A percentile compares a stretch with the other conserved stretches of the same genome.
phyloP scores from a whole-genome alignment of 2,113 vertebrate genomes.

The Ascaphus truei region DNA sequence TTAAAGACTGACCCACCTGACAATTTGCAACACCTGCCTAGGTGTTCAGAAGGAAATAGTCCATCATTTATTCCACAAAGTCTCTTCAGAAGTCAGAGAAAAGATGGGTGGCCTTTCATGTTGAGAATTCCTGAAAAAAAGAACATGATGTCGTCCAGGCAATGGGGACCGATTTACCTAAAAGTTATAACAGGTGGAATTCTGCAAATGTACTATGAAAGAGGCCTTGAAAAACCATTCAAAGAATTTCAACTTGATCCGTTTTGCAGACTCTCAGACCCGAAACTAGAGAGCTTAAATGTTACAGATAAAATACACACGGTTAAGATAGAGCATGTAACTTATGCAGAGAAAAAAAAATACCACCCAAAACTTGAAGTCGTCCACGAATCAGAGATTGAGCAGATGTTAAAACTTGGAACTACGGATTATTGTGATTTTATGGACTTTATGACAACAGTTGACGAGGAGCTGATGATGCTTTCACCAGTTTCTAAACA shows the following conservation, averaged over 20 bases:
- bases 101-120: slow-evolving; percentile 89
- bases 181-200: slow-evolving; percentile 78
- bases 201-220: slow-evolving; percentile 92
- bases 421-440: slow-evolving; percentile 78
- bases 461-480: slow-evolving; percentile 85
- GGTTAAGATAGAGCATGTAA: slow-evolving; percentile 85
- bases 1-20: slow-evolving; percentile 57
- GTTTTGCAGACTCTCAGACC: slow-evolving; percentile 77
- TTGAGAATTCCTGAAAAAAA: slow-evolving; percentile 95
- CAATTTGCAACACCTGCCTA: not conserved
- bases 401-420: slow-evolving; percentile 93
- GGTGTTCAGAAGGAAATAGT: slow-evolving; percentile 13
- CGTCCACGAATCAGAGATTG: slow-evolving; percentile 74
- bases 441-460: slow-evolving; percentile 71
- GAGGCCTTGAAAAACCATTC: slow-evolving; percentile 91
- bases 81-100: slow-evolving; percentile 75
- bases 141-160: slow-evolving; percentile 96
- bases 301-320: slow-evolving; percentile 87
- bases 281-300: slow-evolving; percentile 82
- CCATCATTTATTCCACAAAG: slow-evolving; percentile 61
- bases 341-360: slow-evolving; percentile 81
- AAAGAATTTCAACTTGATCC: slow-evolving; percentile 87
- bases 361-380: slow-evolving; percentile 85
- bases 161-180: slow-evolving; percentile 95
- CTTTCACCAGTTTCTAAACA: slow-evolving; percentile 62